Conservation (phyloP, 1,140 invertebrate species). For the Diabrotica virgifera region DNA sequence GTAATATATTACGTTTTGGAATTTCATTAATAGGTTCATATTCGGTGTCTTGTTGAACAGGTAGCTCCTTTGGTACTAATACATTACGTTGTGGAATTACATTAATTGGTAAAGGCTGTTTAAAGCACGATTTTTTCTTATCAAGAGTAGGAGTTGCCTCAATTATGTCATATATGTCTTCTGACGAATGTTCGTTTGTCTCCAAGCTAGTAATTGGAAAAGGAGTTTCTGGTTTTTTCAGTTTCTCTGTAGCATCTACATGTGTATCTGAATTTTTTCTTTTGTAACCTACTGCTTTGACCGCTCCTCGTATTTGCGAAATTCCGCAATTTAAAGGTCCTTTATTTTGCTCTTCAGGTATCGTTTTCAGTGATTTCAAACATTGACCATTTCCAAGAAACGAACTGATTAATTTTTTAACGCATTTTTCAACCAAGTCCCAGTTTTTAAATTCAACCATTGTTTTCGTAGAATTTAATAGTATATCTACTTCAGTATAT, state of each 20-base stretch:
- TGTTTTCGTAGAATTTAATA: constrained; percentile 53
- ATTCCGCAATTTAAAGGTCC: constrained; percentile 31
- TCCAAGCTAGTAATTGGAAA: background rate
- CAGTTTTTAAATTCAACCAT: constrained; percentile 62
- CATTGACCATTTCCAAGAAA: constrained; percentile 15
- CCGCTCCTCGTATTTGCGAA: constrained; percentile 37
- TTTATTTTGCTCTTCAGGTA: constrained; percentile 1
- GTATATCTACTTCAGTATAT: constrained; percentile 56
- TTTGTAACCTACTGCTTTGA: constrained; percentile 35
- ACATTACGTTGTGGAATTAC: too few species aligned
- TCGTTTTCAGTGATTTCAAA: constrained; percentile 3
- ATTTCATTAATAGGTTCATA: constrained; percentile 4
- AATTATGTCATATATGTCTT: constrained; percentile 6
- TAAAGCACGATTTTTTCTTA: background rate
- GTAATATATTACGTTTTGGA: background rate
- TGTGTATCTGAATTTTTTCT: constrained; percentile 15
- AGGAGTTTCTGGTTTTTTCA: background rate
- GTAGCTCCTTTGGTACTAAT: background rate
- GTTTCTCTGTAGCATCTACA: background rate
- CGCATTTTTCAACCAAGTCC: constrained; percentile 51
- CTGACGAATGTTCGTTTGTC: background rate
- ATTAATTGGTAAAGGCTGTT: constrained; percentile 11
- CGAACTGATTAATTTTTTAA: constrained; percentile 52
- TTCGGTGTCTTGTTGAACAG: too few species aligned
- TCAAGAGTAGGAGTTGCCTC: background rate